Base-by-base conservation (phyloP, 2,797 vertebrate genomes). In the Falco rusticolus region DNA sequence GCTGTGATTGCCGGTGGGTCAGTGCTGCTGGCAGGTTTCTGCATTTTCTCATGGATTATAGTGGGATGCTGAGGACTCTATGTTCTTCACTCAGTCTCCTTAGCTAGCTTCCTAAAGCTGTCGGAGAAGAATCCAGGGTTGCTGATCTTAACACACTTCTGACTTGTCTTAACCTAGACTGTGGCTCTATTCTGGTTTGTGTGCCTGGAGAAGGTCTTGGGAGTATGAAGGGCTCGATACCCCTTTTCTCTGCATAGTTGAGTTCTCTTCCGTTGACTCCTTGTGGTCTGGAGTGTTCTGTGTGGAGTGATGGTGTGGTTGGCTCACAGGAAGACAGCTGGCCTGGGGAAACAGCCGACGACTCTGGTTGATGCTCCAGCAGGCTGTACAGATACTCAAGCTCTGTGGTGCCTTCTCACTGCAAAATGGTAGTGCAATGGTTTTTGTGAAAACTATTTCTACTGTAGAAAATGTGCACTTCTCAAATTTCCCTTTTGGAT, bases 341-440 rank as follows among this genome's bases (percentile, higher is more conserved):
- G 22, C 18, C 37, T 19, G 26, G 63, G 68, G 21, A 31, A 39
- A 78, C 43, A 64, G 19, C 48, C 17, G 1, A 16, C 16, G 26
- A 43, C 45, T 29, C 39, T 6, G 34, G 14, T 3, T n/a, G 48
- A 33, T 21, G 37, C 50, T 83, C 28, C 13, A 6, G 22, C 29
- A 22, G 69, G 41, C 29, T 21, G 9, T 43, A 29, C 0, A 0
- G 19, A 19, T 39, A n/a, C 59, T 18, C 3, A 3, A 60, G 45
- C 50, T 22, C 1, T 1, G 26, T 9, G 22, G 8, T 10, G 8
- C 20, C 72, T 51, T 29, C 78, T 57, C 33, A 7, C n/a, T 24
- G 2, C 28, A 8, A 5, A 31, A 4, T 0, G 11, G 39, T 22
- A 31, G 9, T 0, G 0, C 4, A 3, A 1, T 1, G 18, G 18